Evolutionary conservation across 2,113 vertebrate genomes (phyloP), one percentile per base, ranked within the genome.

Genomic region (Cervus canadensis): DNA sequence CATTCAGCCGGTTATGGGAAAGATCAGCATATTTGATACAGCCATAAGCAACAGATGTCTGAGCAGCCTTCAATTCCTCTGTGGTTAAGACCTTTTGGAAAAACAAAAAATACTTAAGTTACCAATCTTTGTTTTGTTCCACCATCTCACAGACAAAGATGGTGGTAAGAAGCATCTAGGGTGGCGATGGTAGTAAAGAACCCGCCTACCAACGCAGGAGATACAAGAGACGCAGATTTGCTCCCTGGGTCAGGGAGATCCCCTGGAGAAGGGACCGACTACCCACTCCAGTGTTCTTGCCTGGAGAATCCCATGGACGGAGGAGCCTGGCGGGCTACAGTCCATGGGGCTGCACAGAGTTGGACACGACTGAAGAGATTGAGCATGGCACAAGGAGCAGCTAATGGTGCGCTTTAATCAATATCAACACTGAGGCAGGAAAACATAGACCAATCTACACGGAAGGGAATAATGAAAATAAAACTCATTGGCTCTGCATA

Each of bases 11-110:
- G 98, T 99, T 99, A 98, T 99, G 99, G 19, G 99, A 99, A 21
- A 99, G 99, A 98, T 99, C 99, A n/a, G 99, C 99, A 0, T 99
- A 99, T 78, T 99, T 99, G 96, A 99, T 99, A 94, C 99, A 99
- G 28, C 99, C 99, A 25, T 99, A 99, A 0, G 99, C 99, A 0
- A 99, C 99, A 0, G 99, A 99, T 0, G 94, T 99, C 99, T 99
- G 99, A 23, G 99, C 99, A 95, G 99, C 99, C 12, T 87, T 97
- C 96, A 99, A 96, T 98, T 99, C 99, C 45, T 99, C 99, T 2
- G 99, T 97, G 0, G 99, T 99, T 97, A 99, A 98, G 30, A 99
- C 99, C 99, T 99, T 87, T 16, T 30, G n/a, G 89, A 56, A 76
- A 96, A 89, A 88, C 21, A 88, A 40, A 81, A 88, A 19, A 23